Conservation (phyloP, 2,113 vertebrate species). For the Anser brachyrhynchus region DNA sequence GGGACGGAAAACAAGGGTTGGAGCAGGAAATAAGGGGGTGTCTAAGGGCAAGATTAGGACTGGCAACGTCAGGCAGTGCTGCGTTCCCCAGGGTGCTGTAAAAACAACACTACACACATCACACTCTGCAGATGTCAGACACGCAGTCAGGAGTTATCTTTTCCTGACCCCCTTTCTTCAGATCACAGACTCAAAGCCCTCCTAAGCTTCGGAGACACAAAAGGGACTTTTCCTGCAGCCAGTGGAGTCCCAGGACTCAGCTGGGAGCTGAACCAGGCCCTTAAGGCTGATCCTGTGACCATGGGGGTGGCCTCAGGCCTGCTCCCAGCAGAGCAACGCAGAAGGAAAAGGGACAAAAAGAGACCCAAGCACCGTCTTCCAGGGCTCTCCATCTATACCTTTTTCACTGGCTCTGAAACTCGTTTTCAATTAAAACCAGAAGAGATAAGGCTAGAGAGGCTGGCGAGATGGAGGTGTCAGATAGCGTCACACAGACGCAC, state of each 20-base stretch:
- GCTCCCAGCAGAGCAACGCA: background rate
- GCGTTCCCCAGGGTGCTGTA: background rate
- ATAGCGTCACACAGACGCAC: background rate
- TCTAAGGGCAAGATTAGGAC: background rate
- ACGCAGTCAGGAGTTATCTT: accelerated
- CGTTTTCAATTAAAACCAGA: background rate
- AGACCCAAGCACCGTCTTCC: background rate
- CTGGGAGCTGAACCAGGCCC: background rate
- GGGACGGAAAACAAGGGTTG: background rate
- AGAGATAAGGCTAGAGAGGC: background rate
- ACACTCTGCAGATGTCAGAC: background rate
- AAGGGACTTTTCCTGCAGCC: background rate
- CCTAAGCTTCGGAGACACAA: background rate
- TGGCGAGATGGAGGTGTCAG: background rate
- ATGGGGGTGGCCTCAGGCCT: background rate
- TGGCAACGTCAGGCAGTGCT: background rate
- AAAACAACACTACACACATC: background rate
- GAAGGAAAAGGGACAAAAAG: background rate
- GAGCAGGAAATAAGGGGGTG: background rate
- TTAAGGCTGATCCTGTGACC: background rate
- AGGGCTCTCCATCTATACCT: background rate
- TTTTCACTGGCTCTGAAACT: background rate
- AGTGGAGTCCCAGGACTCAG: background rate
- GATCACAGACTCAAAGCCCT: background rate
- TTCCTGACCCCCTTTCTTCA: background rate